Percentiles rank a stretch among this genome's conserved stretches.
Evolutionary conservation across 2,888 invertebrate species (phyloP).

Genomic region (Carcina quercana): DNA sequence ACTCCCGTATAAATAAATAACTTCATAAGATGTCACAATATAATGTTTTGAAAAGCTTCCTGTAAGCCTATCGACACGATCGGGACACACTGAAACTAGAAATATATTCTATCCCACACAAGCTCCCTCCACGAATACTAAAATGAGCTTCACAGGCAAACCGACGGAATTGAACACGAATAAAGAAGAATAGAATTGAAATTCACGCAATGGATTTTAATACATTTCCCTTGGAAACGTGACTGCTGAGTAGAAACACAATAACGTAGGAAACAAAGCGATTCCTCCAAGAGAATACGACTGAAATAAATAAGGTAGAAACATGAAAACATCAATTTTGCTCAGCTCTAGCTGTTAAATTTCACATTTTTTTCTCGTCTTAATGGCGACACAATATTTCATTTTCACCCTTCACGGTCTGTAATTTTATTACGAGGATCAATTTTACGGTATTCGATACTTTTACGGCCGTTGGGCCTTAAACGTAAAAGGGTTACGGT

Average conservation of each 20-base stretch:
- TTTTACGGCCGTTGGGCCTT: slow-evolving; percentile 58
- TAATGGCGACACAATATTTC: slow-evolving; percentile 48
- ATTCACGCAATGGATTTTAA: slow-evolving; percentile 22
- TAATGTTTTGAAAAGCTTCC: too few relatives aligned
- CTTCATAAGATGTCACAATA: too few relatives aligned
- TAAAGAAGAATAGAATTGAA: slow-evolving; percentile 19
- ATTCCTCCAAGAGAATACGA: slow-evolving; percentile 9
- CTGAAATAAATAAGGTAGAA: slow-evolving; percentile 5
- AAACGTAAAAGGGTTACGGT: slow-evolving; percentile 57
- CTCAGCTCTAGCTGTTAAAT: slow-evolving; percentile 27
- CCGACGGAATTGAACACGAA: slow-evolving; percentile 1
- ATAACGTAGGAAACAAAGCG: slow-evolving; percentile 22
- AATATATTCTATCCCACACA: neutral
- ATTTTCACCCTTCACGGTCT: slow-evolving; percentile 50
- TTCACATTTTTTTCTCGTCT: slow-evolving; percentile 32
- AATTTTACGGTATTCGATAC: slow-evolving; percentile 62
- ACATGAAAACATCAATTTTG: slow-evolving; percentile 19
- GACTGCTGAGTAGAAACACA: slow-evolving; percentile 21
- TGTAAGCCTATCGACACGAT: too few relatives aligned
- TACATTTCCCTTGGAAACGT: slow-evolving; percentile 20
- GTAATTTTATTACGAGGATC: slow-evolving; percentile 60
- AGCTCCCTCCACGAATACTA: neutral
- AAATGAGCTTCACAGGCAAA: neutral
- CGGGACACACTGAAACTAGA: neutral
- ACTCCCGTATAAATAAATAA: too few relatives aligned